Percentiles rank a stretch among this genome's conserved stretches.
Conservation (phyloP, 2,888 invertebrate species). For the Tachystola acroxantha region DNA sequence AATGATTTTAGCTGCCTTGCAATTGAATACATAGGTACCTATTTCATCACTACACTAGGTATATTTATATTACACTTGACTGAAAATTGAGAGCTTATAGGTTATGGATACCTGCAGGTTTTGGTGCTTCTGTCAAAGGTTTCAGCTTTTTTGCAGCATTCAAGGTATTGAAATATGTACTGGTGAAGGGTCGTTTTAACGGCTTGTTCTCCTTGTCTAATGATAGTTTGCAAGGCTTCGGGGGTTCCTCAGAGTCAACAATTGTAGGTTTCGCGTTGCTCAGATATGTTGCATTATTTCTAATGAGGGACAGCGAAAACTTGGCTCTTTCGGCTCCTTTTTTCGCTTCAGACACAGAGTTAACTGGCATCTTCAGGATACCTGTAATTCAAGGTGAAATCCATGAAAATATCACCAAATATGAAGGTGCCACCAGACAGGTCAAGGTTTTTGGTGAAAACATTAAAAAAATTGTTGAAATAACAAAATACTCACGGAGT, state of each 20-base stretch:
- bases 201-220: constrained; percentile 58
- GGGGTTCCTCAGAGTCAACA: constrained; percentile 39
- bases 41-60: no score
- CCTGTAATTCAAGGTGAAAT: constrained; percentile 42
- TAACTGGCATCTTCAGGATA: constrained; percentile 77
- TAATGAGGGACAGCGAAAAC: constrained; percentile 62
- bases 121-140: constrained; percentile 45
- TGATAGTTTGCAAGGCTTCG: constrained; percentile 30
- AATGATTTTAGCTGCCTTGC: no score
- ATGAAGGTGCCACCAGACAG: constrained; percentile 35
- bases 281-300: constrained; percentile 62
- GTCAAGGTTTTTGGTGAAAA: constrained; percentile 52
- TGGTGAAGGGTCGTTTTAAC: constrained; percentile 50
- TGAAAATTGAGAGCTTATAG: constrained; percentile 2
- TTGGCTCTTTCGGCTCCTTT: constrained; percentile 62
- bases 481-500: constrained; percentile 51
- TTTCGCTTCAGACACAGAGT: constrained; percentile 62
- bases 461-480: constrained; percentile 21
- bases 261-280: constrained; percentile 49
- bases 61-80: no score
- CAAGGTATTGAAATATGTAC: constrained; percentile 56
- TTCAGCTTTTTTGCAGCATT: constrained; percentile 65
- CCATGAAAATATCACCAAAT: constrained; percentile 4
- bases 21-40: no score
- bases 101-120: constrained; percentile 38